These are phyloP conservation scores for Ivindomyrus marchei DNA, from an alignment of 2,113 vertebrate species.

Conservation along the genomic window DNA sequence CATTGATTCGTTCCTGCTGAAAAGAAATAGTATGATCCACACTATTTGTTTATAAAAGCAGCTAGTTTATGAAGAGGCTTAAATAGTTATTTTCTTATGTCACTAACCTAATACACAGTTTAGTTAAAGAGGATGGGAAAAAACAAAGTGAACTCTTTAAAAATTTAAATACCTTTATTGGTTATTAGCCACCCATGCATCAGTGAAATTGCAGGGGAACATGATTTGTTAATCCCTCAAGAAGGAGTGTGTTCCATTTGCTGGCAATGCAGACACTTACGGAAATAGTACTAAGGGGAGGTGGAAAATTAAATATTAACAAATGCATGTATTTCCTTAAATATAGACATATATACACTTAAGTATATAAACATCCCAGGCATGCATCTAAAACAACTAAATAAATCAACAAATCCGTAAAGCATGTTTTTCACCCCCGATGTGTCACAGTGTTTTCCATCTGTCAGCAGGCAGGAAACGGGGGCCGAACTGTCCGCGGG, in stretches of 20 bases:
- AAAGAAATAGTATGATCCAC: not conserved
- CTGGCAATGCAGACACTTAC: too few relatives aligned
- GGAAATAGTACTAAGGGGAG: not conserved
- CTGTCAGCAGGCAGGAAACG: conserved; percentile 24
- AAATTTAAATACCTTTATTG: not conserved
- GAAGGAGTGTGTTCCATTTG: not conserved
- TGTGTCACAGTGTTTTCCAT: conserved; percentile 36
- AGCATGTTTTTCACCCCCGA: conserved; percentile 22
- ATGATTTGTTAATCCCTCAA: not conserved
- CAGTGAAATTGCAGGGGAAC: not conserved
- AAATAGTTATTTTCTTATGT: not conserved
- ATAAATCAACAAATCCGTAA: conserved; percentile 31
- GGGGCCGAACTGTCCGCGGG: conserved; percentile 22
- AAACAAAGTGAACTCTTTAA: not conserved
- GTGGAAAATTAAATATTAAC: not conserved
- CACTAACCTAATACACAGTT: not conserved
- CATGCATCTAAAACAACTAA: conserved; percentile 12
- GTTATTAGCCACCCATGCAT: not conserved
- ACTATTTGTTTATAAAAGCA: not conserved
- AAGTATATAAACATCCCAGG: conserved; percentile 10
- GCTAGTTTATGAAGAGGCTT: not conserved
- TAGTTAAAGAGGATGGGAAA: not conserved
- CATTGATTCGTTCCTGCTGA: not conserved
- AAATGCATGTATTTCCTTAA: conserved; percentile 11
- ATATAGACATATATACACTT: not conserved